A percentile compares a stretch with the other conserved stretches of the same genome.
Conservation (phyloP, 2,797 vertebrate species). For the Nothura maculosa region DNA sequence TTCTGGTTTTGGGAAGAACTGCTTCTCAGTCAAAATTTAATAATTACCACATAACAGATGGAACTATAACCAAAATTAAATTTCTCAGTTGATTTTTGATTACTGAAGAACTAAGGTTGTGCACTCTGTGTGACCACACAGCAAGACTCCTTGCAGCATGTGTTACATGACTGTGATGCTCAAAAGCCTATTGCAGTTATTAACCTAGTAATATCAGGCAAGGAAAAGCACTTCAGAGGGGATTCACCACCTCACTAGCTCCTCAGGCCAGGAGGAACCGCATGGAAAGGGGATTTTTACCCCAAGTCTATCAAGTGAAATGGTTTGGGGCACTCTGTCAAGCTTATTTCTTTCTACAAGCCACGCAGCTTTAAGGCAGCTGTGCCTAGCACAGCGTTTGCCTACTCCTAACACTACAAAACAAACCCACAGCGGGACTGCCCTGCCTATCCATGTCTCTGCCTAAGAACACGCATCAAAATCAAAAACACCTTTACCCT, state of each 20-base stretch:
- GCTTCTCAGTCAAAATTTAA: neutral
- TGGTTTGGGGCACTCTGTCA: neutral
- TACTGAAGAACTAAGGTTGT: accelerated
- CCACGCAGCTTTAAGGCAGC: neutral
- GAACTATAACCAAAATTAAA: neutral
- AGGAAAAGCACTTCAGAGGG: neutral
- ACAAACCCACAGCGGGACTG: neutral
- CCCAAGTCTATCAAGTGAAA: neutral
- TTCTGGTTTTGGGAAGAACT: neutral
- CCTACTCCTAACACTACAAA: neutral
- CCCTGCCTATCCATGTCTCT: neutral
- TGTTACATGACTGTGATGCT: neutral
- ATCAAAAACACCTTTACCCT: neutral
- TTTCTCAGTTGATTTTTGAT: neutral
- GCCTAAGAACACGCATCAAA: neutral
- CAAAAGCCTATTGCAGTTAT: neutral
- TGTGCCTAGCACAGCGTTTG: neutral
- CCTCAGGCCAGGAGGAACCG: neutral
- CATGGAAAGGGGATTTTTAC: neutral
- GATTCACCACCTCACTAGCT: neutral
- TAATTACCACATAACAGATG: neutral
- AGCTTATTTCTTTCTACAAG: neutral
- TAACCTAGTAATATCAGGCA: neutral
- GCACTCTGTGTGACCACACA: neutral
- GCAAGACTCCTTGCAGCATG: neutral